Evolutionary conservation across 2,888 invertebrate species (phyloP).

Genomic region (Julus scandinavius): DNA sequence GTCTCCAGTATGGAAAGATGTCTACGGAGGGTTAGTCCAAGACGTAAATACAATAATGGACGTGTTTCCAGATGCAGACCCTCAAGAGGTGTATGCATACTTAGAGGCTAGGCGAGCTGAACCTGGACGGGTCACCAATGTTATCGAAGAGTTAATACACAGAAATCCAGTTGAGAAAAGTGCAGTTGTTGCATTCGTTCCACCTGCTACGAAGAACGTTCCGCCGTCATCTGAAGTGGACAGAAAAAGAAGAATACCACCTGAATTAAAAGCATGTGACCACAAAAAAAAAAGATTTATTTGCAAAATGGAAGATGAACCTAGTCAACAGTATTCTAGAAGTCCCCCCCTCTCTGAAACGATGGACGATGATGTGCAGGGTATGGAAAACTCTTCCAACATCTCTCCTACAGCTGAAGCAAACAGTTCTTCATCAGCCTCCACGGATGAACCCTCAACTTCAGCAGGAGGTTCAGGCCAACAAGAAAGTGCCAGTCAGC

Average conservation of each 20-base stretch:
- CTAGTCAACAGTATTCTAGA: not conserved
- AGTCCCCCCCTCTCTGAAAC: too few species aligned
- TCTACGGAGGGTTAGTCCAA: not conserved
- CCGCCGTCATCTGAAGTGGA: not conserved
- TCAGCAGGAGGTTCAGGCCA: not conserved
- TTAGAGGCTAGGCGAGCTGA: not conserved
- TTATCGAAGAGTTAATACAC: conserved; percentile 45
- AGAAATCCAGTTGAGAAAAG: not conserved
- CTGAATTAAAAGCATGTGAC: too few species aligned
- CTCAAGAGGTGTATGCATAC: conserved; percentile 34
- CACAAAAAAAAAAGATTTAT: not conserved
- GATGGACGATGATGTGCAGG: not conserved
- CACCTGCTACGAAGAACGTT: not conserved
- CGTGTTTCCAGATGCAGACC: conserved; percentile 49
- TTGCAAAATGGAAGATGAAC: too few species aligned
- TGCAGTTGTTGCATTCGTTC: not conserved
- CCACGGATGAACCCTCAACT: not conserved
- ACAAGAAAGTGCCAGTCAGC: not conserved
- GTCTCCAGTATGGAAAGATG: not conserved
- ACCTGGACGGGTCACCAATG: not conserved
- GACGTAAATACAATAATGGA: conserved; percentile 48
- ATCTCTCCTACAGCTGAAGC: not conserved
- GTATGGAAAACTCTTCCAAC: not conserved
- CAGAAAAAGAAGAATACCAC: not conserved
- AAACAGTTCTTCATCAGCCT: not conserved